Conservation (phyloP, 2,888 invertebrate species). For the Gisinianus flammeolus region DNA sequence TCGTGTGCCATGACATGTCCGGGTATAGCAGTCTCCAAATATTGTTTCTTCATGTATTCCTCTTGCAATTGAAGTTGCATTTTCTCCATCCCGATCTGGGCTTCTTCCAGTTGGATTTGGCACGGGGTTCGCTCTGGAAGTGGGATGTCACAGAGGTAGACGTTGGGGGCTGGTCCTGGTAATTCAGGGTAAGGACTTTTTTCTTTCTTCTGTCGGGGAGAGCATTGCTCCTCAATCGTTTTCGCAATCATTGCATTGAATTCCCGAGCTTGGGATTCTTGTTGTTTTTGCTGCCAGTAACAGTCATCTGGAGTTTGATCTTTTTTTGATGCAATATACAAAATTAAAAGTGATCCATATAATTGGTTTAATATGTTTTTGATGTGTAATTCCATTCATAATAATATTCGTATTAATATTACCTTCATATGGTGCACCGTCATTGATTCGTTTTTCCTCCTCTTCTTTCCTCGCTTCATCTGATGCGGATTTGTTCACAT, state of each 20-base stretch:
- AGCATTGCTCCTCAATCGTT: conserved; percentile 14
- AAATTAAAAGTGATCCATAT: conserved; percentile 1
- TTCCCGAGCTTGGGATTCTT: neutral
- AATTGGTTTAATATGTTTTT: neutral
- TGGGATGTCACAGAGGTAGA: conserved; percentile 1
- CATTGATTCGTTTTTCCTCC: neutral
- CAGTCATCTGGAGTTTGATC: conserved; percentile 13
- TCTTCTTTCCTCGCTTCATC: conserved; percentile 32
- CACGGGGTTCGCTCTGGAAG: neutral
- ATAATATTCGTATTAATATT: neutral
- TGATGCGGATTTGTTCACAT: conserved; percentile 43
- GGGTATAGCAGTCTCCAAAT: conserved; percentile 29
- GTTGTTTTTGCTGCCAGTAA: conserved; percentile 14
- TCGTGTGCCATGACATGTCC: conserved; percentile 44
- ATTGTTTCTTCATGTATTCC: conserved; percentile 15
- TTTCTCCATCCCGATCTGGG: conserved; percentile 37
- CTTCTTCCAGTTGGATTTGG: conserved; percentile 29
- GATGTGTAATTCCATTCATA: neutral
- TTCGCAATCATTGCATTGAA: conserved; percentile 12
- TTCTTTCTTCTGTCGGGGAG: conserved; percentile 16
- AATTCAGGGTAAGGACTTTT: conserved; percentile 3
- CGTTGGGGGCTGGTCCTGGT: neutral
- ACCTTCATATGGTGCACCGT: neutral
- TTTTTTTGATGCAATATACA: neutral
- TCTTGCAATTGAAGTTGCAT: conserved; percentile 25